Base-by-base conservation (phyloP, 1,140 invertebrate species). In the Cepaea nemoralis region DNA sequence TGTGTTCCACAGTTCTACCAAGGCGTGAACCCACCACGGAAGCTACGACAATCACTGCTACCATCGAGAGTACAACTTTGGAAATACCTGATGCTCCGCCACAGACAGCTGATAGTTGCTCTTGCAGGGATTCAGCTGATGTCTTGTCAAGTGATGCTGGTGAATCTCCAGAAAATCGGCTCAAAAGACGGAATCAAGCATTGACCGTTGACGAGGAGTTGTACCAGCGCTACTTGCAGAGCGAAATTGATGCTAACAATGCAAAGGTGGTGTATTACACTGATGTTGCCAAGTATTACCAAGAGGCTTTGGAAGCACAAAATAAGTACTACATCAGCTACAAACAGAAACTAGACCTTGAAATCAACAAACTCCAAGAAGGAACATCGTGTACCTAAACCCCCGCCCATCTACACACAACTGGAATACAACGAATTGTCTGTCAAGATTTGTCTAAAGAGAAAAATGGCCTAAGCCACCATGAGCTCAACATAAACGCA, bases 181-280 rank as follows among this genome's bases (percentile, higher is more conserved):
- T 63, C 2, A 63, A 31, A 16, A 63, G 59, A 31, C 59, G 27
- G 59, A 63, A 63, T 27, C 2, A 63, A 31, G 59, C n/a, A 31
- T 22, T 70, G 37, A 40, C 3, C 35, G 40, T 37, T 8, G 37
- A 70, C 69, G 69, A 70, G 24, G 40, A 39, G 1, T 40, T 70
- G 24, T 70, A 70, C 69, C 12, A 70, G 69, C n/a, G 22, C 35
- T 70, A 70, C 27, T 37, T 70, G 8, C 69, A 70, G 37, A 70
- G 69, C 24, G 69, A 70, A 31, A 70, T 70, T n/a, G n/a, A 70
- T 42, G 69, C 69, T 22, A 70, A 70, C 39, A 39, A 70, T 5
- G 69, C 69, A 24, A 70, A 70, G 24, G 35, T 70, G 19, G 69
- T 22, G 1, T 70, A 70, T 22, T 70, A 70, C n/a, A 12, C 35